phyloP scores from a whole-genome alignment of 2,113 vertebrate species.

The Thomomys bottae region DNA sequence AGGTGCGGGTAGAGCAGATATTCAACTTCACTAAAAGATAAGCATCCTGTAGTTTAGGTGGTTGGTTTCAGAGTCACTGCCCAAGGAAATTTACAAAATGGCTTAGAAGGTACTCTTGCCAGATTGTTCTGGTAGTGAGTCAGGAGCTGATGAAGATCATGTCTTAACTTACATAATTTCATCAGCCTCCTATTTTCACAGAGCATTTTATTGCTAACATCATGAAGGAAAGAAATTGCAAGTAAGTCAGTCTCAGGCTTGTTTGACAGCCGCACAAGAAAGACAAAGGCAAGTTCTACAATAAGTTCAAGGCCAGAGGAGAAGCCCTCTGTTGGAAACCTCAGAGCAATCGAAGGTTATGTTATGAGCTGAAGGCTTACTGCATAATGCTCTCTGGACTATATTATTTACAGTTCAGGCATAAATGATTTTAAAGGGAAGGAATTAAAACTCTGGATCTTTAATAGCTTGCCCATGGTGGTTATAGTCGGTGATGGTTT shows the following conservation, averaged over 20 bases:
- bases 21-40: conserved; percentile 44
- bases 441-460: not conserved
- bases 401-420: not conserved
- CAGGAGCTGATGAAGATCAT: conserved; percentile 33
- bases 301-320: conserved; percentile 31
- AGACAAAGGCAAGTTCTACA: not conserved
- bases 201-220: conserved; percentile 55
- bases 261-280: not conserved
- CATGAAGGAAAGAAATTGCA: conserved; percentile 53
- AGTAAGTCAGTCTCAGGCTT: conserved; percentile 27
- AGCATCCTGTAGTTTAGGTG: conserved; percentile 39
- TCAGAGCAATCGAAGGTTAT: not conserved
- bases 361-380: not conserved
- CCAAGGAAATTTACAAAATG: conserved; percentile 32
- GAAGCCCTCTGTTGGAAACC: not conserved
- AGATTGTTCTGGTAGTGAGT: conserved; percentile 47
- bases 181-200: conserved; percentile 42
- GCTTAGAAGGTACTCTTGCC: not conserved
- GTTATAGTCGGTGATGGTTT: not conserved
- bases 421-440: not conserved
- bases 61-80: conserved; percentile 45
- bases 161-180: conserved; percentile 57
- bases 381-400: not conserved
- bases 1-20: conserved; percentile 47
- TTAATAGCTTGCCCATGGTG: not conserved